Evolutionary conservation across 2,113 vertebrate species (phyloP).

Genomic region (Lagopus muta): DNA sequence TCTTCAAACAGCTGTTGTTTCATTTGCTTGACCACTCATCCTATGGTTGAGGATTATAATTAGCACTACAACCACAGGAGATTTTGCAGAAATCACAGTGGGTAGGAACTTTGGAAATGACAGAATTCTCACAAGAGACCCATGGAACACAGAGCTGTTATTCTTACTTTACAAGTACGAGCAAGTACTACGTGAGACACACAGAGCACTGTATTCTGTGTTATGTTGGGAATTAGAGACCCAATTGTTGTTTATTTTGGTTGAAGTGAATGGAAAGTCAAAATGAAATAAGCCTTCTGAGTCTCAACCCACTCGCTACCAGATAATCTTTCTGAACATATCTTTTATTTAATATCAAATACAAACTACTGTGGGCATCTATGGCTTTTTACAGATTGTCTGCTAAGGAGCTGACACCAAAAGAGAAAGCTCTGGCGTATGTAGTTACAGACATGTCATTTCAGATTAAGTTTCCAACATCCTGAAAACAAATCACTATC

Average conservation of each 20-base stretch:
- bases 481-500: constrained; percentile 22
- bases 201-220: not conserved
- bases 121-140: not conserved
- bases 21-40: not conserved
- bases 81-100: not conserved
- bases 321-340: not conserved
- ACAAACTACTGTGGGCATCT: not conserved
- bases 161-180: not conserved
- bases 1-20: not conserved
- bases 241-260: not conserved
- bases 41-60: not conserved
- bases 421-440: not conserved
- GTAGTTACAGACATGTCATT: not conserved
- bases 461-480: constrained; percentile 30
- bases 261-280: not conserved
- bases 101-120: not conserved
- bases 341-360: not conserved
- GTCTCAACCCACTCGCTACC: not conserved
- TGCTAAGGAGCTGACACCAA: not conserved
- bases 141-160: not conserved
- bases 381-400: not conserved
- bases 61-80: not conserved
- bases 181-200: not conserved
- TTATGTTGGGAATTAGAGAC: not conserved
- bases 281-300: not conserved